Base-by-base conservation (phyloP, 2,888 invertebrate genomes). In the Diploptera punctata region DNA sequence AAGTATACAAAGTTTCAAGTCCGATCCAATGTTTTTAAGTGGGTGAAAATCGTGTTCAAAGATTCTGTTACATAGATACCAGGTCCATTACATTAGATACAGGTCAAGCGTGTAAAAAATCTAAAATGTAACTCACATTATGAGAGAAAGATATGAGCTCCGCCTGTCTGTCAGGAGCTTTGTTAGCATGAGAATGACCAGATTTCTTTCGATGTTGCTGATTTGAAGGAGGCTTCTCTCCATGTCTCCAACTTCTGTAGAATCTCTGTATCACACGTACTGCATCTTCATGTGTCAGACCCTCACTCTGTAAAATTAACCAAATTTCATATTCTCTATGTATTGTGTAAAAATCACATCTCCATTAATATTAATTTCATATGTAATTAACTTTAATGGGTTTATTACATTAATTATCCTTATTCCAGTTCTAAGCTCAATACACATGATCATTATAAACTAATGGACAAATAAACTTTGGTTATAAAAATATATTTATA, bases 131-230 rank as follows among this genome's bases (percentile, higher is more conserved):
- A 49, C 80, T 80, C 78, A 87, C 87, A 79, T 85, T 85, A 78
- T 87, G 86, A 1, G 86, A 84, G 77, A 87, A 86, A 75, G 85
- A 83, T 49, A 86, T 86, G 24, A 87, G 81, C 76, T 87, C 85
- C 0, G 84, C 77, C 82, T 79, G 33, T 82, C 74, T 74, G 82
- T 83, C 1, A 81, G 80, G 77, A 83, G 82, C 54, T 80, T 76
- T 1, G 74, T 9, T 70, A 60, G 29, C 65, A 18, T 43, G 74
- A 76, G 70, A 79, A 79, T 75, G 78, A 79, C 65, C 29, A 21
- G 43, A n/a, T n/a, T 68, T 67, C 18, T 19, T 67, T 9, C 49
- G 26, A 77, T 24, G 80, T 78, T 73, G 78, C 67, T 76, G 76
- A 16, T 76, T 68, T 0, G 75, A 72, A n/a, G 76, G 60, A 9